A percentile compares a stretch with the other conserved stretches of the same genome.
Conservation (phyloP, 2,888 invertebrate genomes). For the Tribolium freemani region DNA sequence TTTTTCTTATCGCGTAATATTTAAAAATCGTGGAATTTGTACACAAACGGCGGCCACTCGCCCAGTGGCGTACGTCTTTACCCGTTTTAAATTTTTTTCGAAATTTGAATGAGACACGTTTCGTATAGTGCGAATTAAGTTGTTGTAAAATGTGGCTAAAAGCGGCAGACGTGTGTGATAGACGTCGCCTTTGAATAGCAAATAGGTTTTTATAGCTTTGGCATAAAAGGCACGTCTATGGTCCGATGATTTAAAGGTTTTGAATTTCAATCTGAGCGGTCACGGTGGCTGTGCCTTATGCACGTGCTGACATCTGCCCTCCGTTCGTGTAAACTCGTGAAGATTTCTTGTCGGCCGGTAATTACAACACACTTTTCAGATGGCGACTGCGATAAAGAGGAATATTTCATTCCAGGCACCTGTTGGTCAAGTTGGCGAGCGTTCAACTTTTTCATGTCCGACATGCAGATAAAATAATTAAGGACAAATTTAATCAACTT, state of each 20-base stretch:
- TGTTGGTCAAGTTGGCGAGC: slow-evolving; percentile 5
- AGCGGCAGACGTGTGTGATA: no score
- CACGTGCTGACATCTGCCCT: slow-evolving; percentile 23
- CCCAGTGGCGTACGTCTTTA: not conserved
- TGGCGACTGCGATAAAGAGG: slow-evolving; percentile 6
- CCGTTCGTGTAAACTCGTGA: not conserved
- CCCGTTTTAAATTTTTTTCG: not conserved
- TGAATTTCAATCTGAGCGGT: slow-evolving; percentile 26
- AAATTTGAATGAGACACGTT: no score
- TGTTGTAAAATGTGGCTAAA: no score
- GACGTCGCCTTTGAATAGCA: no score
- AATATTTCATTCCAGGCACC: not conserved
- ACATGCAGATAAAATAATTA: slow-evolving; percentile 26
- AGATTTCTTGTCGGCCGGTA: not conserved
- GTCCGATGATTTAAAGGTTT: slow-evolving; percentile 10
- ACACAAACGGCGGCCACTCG: not conserved
- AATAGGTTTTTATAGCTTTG: no score
- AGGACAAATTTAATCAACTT: slow-evolving; percentile 38
- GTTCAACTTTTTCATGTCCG: slow-evolving; percentile 17
- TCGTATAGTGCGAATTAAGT: no score
- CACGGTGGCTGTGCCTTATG: not conserved
- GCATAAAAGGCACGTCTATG: not conserved
- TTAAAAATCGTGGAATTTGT: slow-evolving; percentile 3
- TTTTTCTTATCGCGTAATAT: slow-evolving; percentile 32
- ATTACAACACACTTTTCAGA: not conserved